Base-by-base conservation (phyloP, 2,113 vertebrate species). In the Microtus ochrogaster region DNA sequence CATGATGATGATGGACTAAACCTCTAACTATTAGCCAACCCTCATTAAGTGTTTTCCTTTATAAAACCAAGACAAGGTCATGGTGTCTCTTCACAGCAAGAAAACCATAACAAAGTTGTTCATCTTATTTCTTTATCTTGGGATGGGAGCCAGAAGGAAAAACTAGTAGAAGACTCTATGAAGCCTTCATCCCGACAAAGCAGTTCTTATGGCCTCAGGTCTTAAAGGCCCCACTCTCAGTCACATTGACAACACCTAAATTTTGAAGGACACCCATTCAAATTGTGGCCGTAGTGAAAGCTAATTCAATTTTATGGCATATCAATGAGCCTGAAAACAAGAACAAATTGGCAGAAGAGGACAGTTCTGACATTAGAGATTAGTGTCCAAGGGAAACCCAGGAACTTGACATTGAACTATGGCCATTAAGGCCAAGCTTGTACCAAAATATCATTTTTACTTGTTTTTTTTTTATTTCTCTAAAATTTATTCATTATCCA, bases 401-500 rank as follows among this genome's bases (percentile, higher is more conserved):
- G 52, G 19, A 89, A 55, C 14, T 70, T 87, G 81, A 78, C 44
- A 79, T 12, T 55, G 14, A 52, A n/a, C 39, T 81, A 24, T 61
- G 55, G 52, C 28, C 44, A 2, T 81, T 76, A 87, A 87, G 55
- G 52, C 21, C 39, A 89, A 74, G 7, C 14, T 68, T 91, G 33
- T 33, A 79, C 16, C 3, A 63, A 95, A 95, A 19, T 76, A 72
- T 86, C 44, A 9, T 47, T 65, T 81, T 30, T 55, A 30, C 55
- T 52, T 93, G n/a, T n/a, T 66, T 70, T 94, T 94, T 70, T 94
- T 91, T n/a, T 5, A 21, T 83, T 82, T 87, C 21, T 58, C 26
- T 30, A 92, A 17, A 28, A 68, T 78, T 44, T 10, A 11, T 83
- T 83, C 4, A 10, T 95, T 17, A 55, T 92, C 36, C 13, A 70